Base-by-base conservation (phyloP, 2,113 vertebrate species). In the Egretta garzetta region DNA sequence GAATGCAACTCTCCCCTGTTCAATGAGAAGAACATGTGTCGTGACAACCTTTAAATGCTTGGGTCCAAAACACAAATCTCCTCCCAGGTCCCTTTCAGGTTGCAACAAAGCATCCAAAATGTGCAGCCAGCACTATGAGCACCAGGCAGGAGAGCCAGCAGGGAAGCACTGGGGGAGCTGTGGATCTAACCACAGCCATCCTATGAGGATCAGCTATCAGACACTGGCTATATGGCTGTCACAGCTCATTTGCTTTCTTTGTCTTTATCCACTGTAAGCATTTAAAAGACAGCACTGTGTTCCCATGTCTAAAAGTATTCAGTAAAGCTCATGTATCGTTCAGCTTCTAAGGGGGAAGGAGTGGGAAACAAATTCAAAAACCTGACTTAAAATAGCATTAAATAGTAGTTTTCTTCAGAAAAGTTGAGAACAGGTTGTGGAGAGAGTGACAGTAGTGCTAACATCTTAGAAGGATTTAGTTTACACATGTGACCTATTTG, bases 231-330 rank as follows among this genome's bases (percentile, higher is more conserved):
- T 37, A 58, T 26, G 92, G 92, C 93, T 94, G 94, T 94, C 94
- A 95, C 84, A 93, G 83, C 72, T 95, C 84, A 93, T 94, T 94
- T 90, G 66, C 76, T 91, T 94, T 73, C 92, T 84, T 86, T 79
- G 80, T 87, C 83, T 93, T 91, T 74, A 95, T 92, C 82, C 74
- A 70, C 91, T 59, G 49, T 37, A 92, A 95, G 88, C 88, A 80
- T 93, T 94, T 93, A 88, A 95, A 94, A 95, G 81, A 56, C 90
- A 91, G 53, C 50, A 32, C 58, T 63, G n/a, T 81, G 70, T 85
- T 96, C 58, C 45, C 3, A 1, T 73, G 73, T 80, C 92, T 96
- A 73, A 70, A 92, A 94, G 52, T 80, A 87, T 86, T 87, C 30
- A 1, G 80, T 47, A 67, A 88, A 97, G 88, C 91, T 95, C 77